Percentiles rank a stretch among this genome's conserved stretches.
Conservation (phyloP, 2,888 invertebrate genomes). For the Nemotelus pantherinus region DNA sequence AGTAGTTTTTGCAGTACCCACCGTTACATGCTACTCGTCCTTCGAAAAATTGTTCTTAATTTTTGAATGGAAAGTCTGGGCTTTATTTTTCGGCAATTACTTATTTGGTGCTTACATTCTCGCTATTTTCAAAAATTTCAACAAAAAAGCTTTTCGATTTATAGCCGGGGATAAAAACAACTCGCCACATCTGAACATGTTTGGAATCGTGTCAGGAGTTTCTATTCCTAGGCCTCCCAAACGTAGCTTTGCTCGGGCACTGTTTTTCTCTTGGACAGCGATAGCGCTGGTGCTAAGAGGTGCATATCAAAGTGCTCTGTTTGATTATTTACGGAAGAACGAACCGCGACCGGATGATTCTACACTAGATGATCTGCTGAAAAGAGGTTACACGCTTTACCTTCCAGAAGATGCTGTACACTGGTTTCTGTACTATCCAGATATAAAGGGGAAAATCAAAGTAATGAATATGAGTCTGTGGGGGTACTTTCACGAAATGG, state of each 20-base stretch:
- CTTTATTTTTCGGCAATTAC: constrained; percentile 7
- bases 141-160: constrained; percentile 20
- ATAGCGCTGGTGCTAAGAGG: constrained; percentile 57
- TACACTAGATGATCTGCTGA: not conserved
- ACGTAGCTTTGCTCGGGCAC: constrained; percentile 59
- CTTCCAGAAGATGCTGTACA: constrained; percentile 20
- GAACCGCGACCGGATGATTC: not conserved
- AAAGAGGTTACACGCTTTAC: constrained; percentile 1
- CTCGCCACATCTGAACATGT: constrained; percentile 24
- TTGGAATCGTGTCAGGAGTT: constrained; percentile 6
- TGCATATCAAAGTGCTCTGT: constrained; percentile 55
- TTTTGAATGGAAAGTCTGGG: constrained; percentile 42
- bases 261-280: constrained; percentile 58
- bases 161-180: constrained; percentile 12
- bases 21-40: constrained; percentile 36
- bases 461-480: constrained; percentile 11
- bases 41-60: constrained; percentile 46
- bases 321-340: constrained; percentile 43
- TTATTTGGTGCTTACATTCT: not conserved
- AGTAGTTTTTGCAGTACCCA: constrained; percentile 41
- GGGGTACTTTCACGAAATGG: constrained; percentile 26
- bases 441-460: not conserved
- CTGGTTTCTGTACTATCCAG: constrained; percentile 1
- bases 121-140: not conserved
- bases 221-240: constrained; percentile 1